phyloP scores from a whole-genome alignment of 2,113 vertebrate species.

The Odocoileus virginianus region DNA sequence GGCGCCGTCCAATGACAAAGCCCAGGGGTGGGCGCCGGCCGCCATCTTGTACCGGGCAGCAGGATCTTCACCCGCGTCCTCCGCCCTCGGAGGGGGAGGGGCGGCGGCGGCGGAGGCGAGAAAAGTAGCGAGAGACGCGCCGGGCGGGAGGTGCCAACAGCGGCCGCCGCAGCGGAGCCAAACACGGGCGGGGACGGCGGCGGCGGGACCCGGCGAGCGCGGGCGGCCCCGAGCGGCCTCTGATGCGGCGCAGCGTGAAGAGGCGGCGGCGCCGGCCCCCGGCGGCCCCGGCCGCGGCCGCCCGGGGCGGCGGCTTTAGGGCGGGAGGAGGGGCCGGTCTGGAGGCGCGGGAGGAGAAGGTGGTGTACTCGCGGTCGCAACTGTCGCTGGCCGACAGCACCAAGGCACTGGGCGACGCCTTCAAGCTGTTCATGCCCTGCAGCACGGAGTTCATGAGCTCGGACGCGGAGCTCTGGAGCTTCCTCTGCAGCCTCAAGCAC shows the following conservation, averaged over 20 bases:
- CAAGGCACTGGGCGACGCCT: slow-evolving; percentile 83
- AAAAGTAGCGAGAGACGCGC: slow-evolving; percentile 60
- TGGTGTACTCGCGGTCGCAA: slow-evolving; percentile 84
- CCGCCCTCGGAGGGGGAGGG: slow-evolving; percentile 15
- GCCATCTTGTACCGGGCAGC: slow-evolving; percentile 80
- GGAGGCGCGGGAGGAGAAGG: slow-evolving; percentile 78
- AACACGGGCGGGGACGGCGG: slow-evolving; percentile 57
- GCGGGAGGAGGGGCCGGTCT: slow-evolving; percentile 34
- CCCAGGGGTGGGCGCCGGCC: slow-evolving; percentile 77
- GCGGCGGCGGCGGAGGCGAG: slow-evolving; percentile 42
- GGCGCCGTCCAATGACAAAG: slow-evolving; percentile 74
- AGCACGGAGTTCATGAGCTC: slow-evolving; percentile 87
- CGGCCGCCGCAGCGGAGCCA: slow-evolving; percentile 43
- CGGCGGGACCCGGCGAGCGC: slow-evolving; percentile 14
- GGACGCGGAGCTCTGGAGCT: slow-evolving; percentile 86
- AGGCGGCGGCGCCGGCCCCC: slow-evolving; percentile 67
- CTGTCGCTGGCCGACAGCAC: slow-evolving; percentile 81
- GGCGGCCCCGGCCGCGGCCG: not conserved
- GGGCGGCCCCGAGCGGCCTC: slow-evolving; percentile 46
- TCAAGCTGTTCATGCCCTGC: slow-evolving; percentile 84
- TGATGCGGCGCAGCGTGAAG: slow-evolving; percentile 65
- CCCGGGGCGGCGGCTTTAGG: slow-evolving; percentile 20
- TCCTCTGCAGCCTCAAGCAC: slow-evolving; percentile 86
- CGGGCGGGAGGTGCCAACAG: slow-evolving; percentile 21
- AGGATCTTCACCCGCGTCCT: slow-evolving; percentile 51